Evolutionary conservation across 1,140 invertebrate genomes (phyloP).

Genomic region (Arctopsyche grandis): DNA sequence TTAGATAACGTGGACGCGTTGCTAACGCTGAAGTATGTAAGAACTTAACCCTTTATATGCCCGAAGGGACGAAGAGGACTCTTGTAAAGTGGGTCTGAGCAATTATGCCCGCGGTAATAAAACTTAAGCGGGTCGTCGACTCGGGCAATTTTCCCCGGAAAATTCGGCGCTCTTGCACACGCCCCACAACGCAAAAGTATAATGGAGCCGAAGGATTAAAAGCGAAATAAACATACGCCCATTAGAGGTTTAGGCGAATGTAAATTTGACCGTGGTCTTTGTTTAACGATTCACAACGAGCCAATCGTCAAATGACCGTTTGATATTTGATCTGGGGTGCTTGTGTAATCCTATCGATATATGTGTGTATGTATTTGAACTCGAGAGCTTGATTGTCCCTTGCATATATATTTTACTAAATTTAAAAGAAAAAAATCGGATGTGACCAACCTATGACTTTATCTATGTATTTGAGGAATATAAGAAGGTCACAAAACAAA

Average conservation of each 20-base stretch:
- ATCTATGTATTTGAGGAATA: no score
- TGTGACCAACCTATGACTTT: no score
- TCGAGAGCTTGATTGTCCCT: no score
- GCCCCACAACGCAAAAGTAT: no score
- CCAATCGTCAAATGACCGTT: no score
- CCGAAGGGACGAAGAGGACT: background rate
- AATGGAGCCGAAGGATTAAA: background rate
- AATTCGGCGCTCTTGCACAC: background rate
- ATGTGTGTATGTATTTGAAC: no score
- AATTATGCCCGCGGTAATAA: slow-evolving; percentile 8
- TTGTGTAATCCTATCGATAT: no score
- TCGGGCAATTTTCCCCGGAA: background rate
- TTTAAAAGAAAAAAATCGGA: no score
- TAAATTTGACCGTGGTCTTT: background rate
- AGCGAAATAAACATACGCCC: background rate
- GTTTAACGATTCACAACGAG: no score
- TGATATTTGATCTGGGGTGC: no score
- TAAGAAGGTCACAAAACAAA: no score
- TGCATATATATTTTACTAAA: no score
- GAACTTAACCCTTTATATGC: background rate
- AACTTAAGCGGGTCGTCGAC: background rate
- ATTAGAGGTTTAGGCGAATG: background rate
- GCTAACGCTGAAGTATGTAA: background rate
- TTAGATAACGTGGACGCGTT: background rate
- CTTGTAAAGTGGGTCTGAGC: slow-evolving; percentile 12